Evolutionary conservation across 2,113 vertebrate species (phyloP), one percentile per base, ranked within the genome.

Genomic region (Miniopterus natalensis): DNA sequence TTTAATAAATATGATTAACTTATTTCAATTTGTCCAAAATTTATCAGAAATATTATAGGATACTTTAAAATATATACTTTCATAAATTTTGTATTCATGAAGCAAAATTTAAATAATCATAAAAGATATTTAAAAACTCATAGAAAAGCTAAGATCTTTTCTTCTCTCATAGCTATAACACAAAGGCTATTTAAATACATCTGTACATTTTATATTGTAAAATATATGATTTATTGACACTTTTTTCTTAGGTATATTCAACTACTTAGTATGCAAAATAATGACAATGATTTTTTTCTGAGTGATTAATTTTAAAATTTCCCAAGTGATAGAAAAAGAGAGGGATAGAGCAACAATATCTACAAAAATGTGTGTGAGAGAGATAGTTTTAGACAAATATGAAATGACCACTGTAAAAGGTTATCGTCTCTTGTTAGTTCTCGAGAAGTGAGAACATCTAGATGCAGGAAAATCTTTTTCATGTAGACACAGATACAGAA

Each of bases 41-140:
- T 84, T 71, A 73, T 73, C 42, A 90, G 59, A 91, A 87, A 94
- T 75, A 83, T 94, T 75, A 87, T 2, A 85, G 49, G n/a, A 25
- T 40, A 55, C 17, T 66, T 83, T 25, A 8, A 77, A 77, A 84
- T 29, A 86, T 68, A 71, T 74, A 75, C 31, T 63, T 96, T 73
- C 36, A 81, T 75, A 59, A 94, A 92, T 36, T 78, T 83, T 65
- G 40, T 88, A 84, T 78, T 90, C 25, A 51, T 78, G 40, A 92
- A 49, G 53, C 25, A 85, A 84, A 66, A 80, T 55, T 90, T 85
- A 55, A 90, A 70, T 40, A 73, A 57, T 57, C 31, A 63, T 71
- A 94, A 77, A 63, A 78, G 40, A 78, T 61, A 73, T 77, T 92
- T 88, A 84, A 88, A 84, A 84, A 49, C 31, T 57, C 87, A 27